Evolutionary conservation across 2,113 vertebrate species (phyloP).

Genomic region (Actenoides lindsayi): DNA sequence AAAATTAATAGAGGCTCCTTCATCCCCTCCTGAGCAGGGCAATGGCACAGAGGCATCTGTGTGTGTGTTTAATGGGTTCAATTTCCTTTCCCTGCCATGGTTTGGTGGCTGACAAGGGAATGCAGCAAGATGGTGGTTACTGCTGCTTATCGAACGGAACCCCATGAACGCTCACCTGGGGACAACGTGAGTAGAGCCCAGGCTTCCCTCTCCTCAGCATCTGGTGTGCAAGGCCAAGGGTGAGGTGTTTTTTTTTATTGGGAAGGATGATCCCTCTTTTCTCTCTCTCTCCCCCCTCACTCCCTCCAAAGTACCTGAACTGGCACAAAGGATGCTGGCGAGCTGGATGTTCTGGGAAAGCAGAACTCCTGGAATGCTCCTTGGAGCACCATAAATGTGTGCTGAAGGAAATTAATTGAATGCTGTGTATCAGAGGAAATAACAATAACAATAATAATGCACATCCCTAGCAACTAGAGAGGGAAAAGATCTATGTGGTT

Average conservation of each 20-base stretch:
- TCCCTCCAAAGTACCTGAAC: background rate
- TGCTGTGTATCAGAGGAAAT: conserved; percentile 46
- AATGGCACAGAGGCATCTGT: conserved; percentile 25
- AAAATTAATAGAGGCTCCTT: background rate
- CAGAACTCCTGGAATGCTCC: background rate
- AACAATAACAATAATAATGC: conserved; percentile 46
- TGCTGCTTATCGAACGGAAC: conserved; percentile 54
- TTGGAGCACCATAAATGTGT: background rate
- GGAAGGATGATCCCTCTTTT: background rate
- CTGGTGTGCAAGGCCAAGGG: background rate
- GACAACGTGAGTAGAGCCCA: background rate
- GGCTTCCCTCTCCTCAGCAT: background rate
- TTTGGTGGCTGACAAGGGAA: conserved; percentile 57
- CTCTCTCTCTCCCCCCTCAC: background rate
- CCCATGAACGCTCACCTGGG: background rate
- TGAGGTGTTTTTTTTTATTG: background rate
- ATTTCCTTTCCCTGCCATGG: conserved; percentile 64
- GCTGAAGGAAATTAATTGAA: conserved; percentile 62
- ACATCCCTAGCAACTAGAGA: conserved; percentile 28
- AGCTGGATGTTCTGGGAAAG: background rate
- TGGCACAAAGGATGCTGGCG: conserved; percentile 1
- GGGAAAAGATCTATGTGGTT: background rate
- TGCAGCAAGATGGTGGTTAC: conserved; percentile 51
- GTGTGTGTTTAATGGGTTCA: conserved; percentile 63
- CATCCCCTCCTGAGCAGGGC: background rate